These are phyloP conservation scores for Drosophila melanosoma DNA, from an alignment of 2,888 invertebrate genomes.

Conservation along the genomic window DNA sequence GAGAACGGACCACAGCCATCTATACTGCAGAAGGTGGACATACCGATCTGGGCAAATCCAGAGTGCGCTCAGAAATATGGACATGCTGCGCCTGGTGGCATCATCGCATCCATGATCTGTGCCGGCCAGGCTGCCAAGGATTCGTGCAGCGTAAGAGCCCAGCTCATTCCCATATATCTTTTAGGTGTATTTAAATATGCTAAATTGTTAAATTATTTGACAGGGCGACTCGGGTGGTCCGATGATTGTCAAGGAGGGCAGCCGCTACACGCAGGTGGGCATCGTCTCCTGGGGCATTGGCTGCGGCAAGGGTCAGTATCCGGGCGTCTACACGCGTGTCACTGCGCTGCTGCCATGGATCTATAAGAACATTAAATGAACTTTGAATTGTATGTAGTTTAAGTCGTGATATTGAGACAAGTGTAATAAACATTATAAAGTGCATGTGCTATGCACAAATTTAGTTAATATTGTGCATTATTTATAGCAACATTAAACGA, in stretches of 20 bases:
- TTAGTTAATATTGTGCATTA: background rate
- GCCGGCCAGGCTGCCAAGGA: slow-evolving; percentile 94
- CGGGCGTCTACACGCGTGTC: slow-evolving; percentile 95
- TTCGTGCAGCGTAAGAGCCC: slow-evolving; percentile 92
- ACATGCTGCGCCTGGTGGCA: slow-evolving; percentile 93
- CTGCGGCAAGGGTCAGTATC: slow-evolving; percentile 95
- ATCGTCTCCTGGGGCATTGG: slow-evolving; percentile 97
- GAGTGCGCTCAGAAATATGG: slow-evolving; percentile 93
- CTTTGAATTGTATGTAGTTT: slow-evolving; percentile 54
- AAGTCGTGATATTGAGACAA: slow-evolving; percentile 75
- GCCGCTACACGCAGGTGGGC: slow-evolving; percentile 93
- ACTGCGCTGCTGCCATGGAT: slow-evolving; percentile 94
- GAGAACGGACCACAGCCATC: slow-evolving; percentile 92
- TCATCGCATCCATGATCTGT: slow-evolving; percentile 94
- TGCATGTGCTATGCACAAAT: slow-evolving; percentile 13
- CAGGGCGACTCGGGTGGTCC: slow-evolving; percentile 96
- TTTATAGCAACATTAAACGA: background rate
- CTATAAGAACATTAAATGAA: slow-evolving; percentile 90
- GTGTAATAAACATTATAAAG: slow-evolving; percentile 58
- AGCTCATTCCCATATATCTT: background rate
- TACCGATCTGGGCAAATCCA: slow-evolving; percentile 92
- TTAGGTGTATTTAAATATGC: background rate
- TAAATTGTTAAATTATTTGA: slow-evolving; percentile 4
- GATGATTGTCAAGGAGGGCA: slow-evolving; percentile 91
- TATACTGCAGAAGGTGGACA: slow-evolving; percentile 92